A percentile compares a stretch with the other conserved stretches of the same genome.
phyloP scores from a whole-genome alignment of 2,888 invertebrate species.

The Pammene fasciana region DNA sequence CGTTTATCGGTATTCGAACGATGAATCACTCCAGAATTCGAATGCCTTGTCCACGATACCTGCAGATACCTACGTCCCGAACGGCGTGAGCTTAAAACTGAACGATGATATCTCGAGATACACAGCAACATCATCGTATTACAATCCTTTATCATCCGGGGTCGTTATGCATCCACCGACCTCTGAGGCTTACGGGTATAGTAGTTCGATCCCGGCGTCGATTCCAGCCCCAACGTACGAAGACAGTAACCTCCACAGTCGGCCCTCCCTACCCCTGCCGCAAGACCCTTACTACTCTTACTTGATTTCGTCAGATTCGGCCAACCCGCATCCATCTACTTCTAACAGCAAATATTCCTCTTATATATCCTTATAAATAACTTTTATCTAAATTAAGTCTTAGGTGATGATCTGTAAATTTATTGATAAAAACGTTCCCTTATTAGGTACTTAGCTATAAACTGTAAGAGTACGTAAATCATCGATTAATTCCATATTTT shows the following conservation, averaged over 20 bases:
- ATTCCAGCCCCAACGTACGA: constrained; percentile 68
- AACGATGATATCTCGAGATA: constrained; percentile 71
- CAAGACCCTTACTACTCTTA: constrained; percentile 74
- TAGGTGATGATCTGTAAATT: background rate
- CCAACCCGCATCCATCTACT: constrained; percentile 58
- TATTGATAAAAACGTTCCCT: no score
- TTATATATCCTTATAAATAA: constrained; percentile 68
- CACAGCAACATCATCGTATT: constrained; percentile 62
- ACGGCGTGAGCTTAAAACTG: constrained; percentile 71
- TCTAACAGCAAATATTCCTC: constrained; percentile 68
- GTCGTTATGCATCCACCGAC: constrained; percentile 65
- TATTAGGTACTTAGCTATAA: no score
- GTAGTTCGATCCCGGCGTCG: constrained; percentile 55
- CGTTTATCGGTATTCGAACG: constrained; percentile 73
- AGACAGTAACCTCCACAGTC: constrained; percentile 60
- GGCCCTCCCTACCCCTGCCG: constrained; percentile 58
- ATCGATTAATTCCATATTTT: background rate
- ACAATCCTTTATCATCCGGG: constrained; percentile 63
- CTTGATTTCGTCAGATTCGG: constrained; percentile 60
- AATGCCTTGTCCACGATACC: constrained; percentile 62
- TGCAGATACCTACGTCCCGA: constrained; percentile 75
- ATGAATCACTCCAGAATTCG: constrained; percentile 77
- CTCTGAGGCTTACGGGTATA: constrained; percentile 65
- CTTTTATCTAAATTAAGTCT: background rate
- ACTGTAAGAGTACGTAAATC: background rate